These are phyloP conservation scores for Tachuris rubrigastra DNA, from an alignment of 2,113 vertebrate species.

Conservation along the genomic window DNA sequence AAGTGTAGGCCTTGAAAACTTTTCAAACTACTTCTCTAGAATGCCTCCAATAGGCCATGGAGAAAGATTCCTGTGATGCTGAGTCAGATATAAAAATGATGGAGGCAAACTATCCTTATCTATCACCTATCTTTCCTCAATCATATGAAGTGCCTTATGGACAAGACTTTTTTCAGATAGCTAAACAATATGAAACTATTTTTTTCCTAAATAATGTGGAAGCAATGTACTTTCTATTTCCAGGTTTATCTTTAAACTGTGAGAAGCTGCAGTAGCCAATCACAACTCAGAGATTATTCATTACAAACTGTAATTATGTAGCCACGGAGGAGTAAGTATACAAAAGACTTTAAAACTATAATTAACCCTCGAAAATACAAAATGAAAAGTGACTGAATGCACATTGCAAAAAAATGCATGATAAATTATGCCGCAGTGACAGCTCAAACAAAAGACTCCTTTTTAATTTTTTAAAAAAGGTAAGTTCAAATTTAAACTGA, in stretches of 20 bases:
- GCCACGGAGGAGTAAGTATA: background rate
- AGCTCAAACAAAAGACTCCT: constrained; percentile 58
- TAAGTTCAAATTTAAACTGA: constrained; percentile 61
- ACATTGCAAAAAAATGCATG: constrained; percentile 41
- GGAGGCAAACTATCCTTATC: background rate
- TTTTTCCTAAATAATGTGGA: background rate
- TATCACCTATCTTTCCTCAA: background rate
- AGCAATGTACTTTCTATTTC: background rate
- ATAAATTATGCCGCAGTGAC: constrained; percentile 39
- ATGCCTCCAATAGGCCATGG: background rate
- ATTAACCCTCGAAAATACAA: constrained; percentile 62
- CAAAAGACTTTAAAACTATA: constrained; percentile 53
- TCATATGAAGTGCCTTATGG: background rate
- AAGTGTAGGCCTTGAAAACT: background rate
- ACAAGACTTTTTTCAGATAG: background rate
- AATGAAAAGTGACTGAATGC: constrained; percentile 42
- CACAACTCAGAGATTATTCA: background rate
- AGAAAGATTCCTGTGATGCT: background rate
- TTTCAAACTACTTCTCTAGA: background rate
- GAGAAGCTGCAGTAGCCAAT: background rate
- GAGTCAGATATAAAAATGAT: background rate
- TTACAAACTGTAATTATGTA: constrained; percentile 8
- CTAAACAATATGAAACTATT: background rate
- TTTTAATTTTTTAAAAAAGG: background rate
- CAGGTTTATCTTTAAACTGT: background rate